Percentiles rank a stretch among this genome's conserved stretches.
Evolutionary conservation across 2,113 vertebrate genomes (phyloP).

Genomic region (Pollachius pollachius): DNA sequence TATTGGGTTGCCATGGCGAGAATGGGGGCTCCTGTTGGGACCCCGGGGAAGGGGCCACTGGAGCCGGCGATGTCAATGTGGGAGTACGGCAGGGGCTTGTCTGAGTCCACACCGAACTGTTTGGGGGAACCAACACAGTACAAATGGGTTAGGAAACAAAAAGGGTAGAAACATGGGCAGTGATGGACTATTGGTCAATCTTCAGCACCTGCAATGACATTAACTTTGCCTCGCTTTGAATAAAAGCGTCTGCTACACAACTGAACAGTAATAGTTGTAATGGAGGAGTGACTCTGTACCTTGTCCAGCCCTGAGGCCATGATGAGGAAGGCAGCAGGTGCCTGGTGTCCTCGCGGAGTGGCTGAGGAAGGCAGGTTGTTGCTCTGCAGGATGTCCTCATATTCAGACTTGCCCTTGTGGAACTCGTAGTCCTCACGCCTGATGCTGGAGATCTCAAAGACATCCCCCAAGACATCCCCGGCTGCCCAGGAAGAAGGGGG

Average conservation of each 20-base stretch:
- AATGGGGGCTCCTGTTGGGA: slow-evolving; percentile 78
- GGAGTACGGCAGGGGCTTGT: slow-evolving; percentile 70
- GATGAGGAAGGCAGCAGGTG: slow-evolving; percentile 80
- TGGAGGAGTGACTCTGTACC: slow-evolving; percentile 48
- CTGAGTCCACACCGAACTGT: slow-evolving; percentile 75
- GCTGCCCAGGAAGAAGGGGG: slow-evolving; percentile 42
- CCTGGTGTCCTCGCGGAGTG: slow-evolving; percentile 78
- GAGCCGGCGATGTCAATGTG: slow-evolving; percentile 81
- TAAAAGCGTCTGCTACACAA: too few species aligned
- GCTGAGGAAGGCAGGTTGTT: slow-evolving; percentile 76
- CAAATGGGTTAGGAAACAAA: background rate
- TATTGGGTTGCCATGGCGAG: slow-evolving; percentile 76
- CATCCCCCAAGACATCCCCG: slow-evolving; percentile 74
- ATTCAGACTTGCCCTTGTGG: slow-evolving; percentile 79
- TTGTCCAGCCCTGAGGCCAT: slow-evolving; percentile 79
- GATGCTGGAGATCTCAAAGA: slow-evolving; percentile 78
- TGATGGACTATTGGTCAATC: background rate
- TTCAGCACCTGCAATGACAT: background rate
- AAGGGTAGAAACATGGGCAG: background rate
- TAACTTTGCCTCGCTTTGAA: too few species aligned
- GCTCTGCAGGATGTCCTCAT: slow-evolving; percentile 78
- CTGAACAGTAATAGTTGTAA: too few species aligned
- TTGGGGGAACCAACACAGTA: background rate
- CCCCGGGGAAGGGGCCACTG: slow-evolving; percentile 78
- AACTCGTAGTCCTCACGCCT: slow-evolving; percentile 80